Conservation (phyloP, 1,140 invertebrate genomes). For the Drosophila hydei region DNA sequence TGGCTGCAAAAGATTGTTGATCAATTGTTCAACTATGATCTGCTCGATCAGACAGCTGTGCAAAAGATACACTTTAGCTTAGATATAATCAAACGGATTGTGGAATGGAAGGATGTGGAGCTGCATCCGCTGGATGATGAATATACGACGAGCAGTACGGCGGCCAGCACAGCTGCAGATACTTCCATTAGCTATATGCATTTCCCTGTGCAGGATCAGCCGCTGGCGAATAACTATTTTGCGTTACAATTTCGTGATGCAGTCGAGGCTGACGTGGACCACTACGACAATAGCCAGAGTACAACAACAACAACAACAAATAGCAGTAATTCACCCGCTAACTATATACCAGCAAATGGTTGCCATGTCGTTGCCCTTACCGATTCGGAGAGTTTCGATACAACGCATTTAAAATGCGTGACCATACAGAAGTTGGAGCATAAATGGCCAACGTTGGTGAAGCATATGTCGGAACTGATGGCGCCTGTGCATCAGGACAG, state of each 20-base stretch:
- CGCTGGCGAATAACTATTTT: slow-evolving; percentile 79
- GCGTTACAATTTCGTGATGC: slow-evolving; percentile 73
- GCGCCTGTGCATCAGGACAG: slow-evolving; percentile 85
- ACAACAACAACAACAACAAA: slow-evolving; percentile 14
- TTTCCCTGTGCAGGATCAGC: slow-evolving; percentile 71
- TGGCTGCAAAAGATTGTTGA: slow-evolving; percentile 91
- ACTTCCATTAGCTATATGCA: slow-evolving; percentile 70
- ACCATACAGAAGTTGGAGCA: slow-evolving; percentile 93
- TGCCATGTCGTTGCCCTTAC: slow-evolving; percentile 89
- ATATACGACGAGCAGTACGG: slow-evolving; percentile 41
- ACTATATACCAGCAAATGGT: slow-evolving; percentile 70
- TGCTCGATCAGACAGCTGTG: slow-evolving; percentile 85
- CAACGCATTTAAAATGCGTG: slow-evolving; percentile 91
- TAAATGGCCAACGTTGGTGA: slow-evolving; percentile 91
- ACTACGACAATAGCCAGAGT: slow-evolving; percentile 32
- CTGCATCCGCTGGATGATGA: slow-evolving; percentile 91
- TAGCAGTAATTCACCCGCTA: slow-evolving; percentile 24
- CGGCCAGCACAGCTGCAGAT: slow-evolving; percentile 35
- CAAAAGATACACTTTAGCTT: slow-evolving; percentile 92
- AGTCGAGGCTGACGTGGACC: slow-evolving; percentile 28
- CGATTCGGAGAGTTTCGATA: slow-evolving; percentile 92
- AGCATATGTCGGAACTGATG: slow-evolving; percentile 87
- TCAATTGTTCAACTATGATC: slow-evolving; percentile 86
- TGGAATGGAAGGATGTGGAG: slow-evolving; percentile 94
- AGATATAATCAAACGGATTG: slow-evolving; percentile 92